Base-by-base conservation (phyloP, 2,888 invertebrate species). In the Eupithecia subumbrata region DNA sequence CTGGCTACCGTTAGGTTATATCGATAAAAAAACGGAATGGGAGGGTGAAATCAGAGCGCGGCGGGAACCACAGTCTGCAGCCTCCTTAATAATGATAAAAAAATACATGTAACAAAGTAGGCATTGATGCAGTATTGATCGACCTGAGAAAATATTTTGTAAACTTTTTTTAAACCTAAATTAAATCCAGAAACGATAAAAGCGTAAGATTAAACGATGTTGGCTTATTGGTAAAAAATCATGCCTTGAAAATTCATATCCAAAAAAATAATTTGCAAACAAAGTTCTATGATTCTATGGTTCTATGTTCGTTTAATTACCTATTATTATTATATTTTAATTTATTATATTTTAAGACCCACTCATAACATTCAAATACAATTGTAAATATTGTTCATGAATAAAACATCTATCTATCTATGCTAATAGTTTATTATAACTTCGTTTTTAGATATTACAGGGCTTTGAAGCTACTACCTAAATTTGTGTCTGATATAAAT, bases 1-100 rank as follows among this genome's bases (percentile, higher is more conserved):
- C 81, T 25, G 72, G 83, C 82, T 91, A 90, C 94, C 92, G 94
- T 94, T 94, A 94, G 93, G 89, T 90, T 82, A 86, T 70, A 77
- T 78, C 84, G 82, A 86, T 88, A 92, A 92, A 92, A 92, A 92
- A 88, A 83, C 82, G 83, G 83, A 85, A 87, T 85, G 82, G 82
- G 88, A 87, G 89, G 91, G 90, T 91, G 89, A 90, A 92, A 91
- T 91, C 87, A 87, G 84, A 89, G 85, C 87, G 76, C 84, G 78
- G 83, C 83, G 85, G 86, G 86, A 84, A 79, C 80, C 80, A 78
- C 71, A 79, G 80, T 76, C 79, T 76, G 72, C 77, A 75, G 80
- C 71, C 72, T 70, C 25, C 48, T 75, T 74, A 64, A 73, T 71
- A 71, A 69, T 64, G 70, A 69, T 72, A 67, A 75, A 75, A n/a